Evolutionary conservation across 2,888 invertebrate genomes (phyloP), one percentile per base, ranked within the genome.

Genomic region (Mayetiola destructor): DNA sequence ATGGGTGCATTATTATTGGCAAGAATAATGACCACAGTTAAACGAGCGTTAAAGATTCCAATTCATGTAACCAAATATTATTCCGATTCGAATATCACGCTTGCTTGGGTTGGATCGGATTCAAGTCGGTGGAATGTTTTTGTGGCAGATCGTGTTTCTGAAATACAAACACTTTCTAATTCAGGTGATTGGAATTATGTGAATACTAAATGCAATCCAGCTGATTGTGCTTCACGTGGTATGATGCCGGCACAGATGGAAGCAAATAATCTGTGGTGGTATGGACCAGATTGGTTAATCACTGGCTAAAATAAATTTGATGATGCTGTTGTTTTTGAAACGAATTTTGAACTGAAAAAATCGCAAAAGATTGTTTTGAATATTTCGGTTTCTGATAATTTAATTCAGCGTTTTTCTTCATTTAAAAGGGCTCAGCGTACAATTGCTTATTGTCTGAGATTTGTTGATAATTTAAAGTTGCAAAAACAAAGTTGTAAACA

Each of bases 211-310:
- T 4, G 48, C 14, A 63, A 62, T 56, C 57, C 60, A 14, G 61
- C 62, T 27, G 63, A 63, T 59, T 58, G 55, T 40, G 60, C 60
- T n/a, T 61, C 60, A n/a, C 59, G 60, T 42, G 32, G 58, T 39
- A 42, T 37, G 18, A 55, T 21, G 5, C 35, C 55, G 2, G 18
- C 8, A 3, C 20, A 35, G 36, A 12, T 55, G 20, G 18, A 18
- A 18, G 32, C 8, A 20, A 20, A 32, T 5, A 4, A 32, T 2
- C n/a, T 55, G 20, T 55, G 55, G 55, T 55, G 35, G 35, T 20
- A 55, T 16, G 55, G 35, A 36, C 55, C 36, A 12, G 4, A 18
- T 20, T 35, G 12, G n/a, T 21, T 55, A 32, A n/a, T 9, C 36
- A 12, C 36, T 32, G 32, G 12, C 12, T 16, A n/a, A 12, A 36